Evolutionary conservation across 2,113 vertebrate species (phyloP), one percentile per base, ranked within the genome.

Genomic region (Xenopus laevis): DNA sequence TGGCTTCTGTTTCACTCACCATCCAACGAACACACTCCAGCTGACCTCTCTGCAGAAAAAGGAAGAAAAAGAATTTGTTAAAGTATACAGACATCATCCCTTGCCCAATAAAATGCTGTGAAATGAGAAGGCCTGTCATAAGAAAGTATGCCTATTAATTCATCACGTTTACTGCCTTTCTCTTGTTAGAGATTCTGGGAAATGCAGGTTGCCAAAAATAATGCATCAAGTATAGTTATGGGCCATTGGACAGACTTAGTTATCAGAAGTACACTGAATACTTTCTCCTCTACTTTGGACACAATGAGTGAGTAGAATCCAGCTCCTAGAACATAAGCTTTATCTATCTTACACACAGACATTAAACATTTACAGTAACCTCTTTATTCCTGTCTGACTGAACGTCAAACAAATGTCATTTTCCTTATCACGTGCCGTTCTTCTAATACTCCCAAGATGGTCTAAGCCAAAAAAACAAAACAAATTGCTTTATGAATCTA

Each of bases 11-110:
- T 85, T 99, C 97, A 0, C 96, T 98, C 79, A 98, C 97, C 97
- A 98, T 95, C 97, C 97, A 98, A 58, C 96, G 91, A 20, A 99
- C 95, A n/a, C 97, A 98, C 80, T 99, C 97, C 85, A 98, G 82
- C 4, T 96, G 95, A 71, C 97, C 97, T 20, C 96, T 96, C 97
- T 98, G 84, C 79, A 83, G 18, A 1, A 12, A 47, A 61, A 57
- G 68, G 65, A 21, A 58, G 1, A 52, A 0, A 4, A 15, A 6
- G 18, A 65, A n/a, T n/a, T 18, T 65, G 44, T 65, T 20, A 45
- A 47, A 67, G 13, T 50, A 45, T 67, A 23, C 20, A 67, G 46
- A 23, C 46, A 50, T 52, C 45, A 50, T n/a, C n/a, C 33, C 45
- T 18, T 17, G 18, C 18, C 18, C 8, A 67, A 50, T 67, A 50